A percentile compares a stretch with the other conserved stretches of the same genome.
Conservation (phyloP, 2,888 invertebrate species). For the Mimas tiliae region DNA sequence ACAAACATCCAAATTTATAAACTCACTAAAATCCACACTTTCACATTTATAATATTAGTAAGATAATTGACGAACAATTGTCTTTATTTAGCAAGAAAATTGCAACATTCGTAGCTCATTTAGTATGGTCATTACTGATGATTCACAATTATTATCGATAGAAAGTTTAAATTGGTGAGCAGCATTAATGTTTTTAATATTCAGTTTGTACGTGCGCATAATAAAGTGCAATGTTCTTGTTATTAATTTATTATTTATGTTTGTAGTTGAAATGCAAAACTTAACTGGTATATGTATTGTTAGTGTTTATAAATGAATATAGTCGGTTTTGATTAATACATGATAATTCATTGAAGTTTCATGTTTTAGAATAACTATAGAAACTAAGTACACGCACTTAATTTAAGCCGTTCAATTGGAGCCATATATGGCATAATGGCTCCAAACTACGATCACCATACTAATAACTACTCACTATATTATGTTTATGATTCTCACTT, state of each 20-base stretch:
- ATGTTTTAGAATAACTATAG: too few relatives aligned
- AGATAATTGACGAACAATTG: constrained; percentile 8
- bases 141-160: constrained; percentile 16
- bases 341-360: not conserved
- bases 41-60: too few relatives aligned
- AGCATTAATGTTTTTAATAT: constrained; percentile 36
- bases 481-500: too few relatives aligned
- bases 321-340: not conserved
- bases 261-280: constrained; percentile 33
- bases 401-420: too few relatives aligned
- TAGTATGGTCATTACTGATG: constrained; percentile 8
- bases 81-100: constrained; percentile 2
- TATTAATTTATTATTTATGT: constrained; percentile 44
- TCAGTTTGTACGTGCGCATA: constrained; percentile 32
- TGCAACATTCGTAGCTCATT: not conserved
- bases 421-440: too few relatives aligned
- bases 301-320: not conserved
- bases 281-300: constrained; percentile 27
- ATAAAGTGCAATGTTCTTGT: constrained; percentile 37
- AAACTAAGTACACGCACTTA: too few relatives aligned
- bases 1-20: too few relatives aligned
- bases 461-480: too few relatives aligned
- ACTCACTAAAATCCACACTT: too few relatives aligned
- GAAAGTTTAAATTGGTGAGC: constrained; percentile 6
- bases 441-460: too few relatives aligned